A percentile compares a stretch with the other conserved stretches of the same genome.
These are phyloP conservation scores for Dynastes hyllus DNA, from an alignment of 2,888 invertebrate genomes.

Conservation along the genomic window DNA sequence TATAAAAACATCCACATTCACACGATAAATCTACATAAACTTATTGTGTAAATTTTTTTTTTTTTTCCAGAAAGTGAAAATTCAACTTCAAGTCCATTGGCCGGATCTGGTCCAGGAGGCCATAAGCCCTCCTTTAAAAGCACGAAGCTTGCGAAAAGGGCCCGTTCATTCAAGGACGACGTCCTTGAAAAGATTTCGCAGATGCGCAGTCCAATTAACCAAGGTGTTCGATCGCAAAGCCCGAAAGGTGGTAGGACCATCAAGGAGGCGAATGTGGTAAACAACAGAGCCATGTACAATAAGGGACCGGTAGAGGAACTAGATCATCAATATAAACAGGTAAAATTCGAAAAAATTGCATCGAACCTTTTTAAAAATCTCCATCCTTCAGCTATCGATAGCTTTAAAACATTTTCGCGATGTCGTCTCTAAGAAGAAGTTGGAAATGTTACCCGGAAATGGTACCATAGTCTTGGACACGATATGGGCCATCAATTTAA, in stretches of 20 bases:
- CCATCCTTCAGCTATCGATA: slow-evolving; percentile 76
- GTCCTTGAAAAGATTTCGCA: slow-evolving; percentile 91
- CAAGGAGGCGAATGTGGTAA: slow-evolving; percentile 44
- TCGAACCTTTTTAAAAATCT: neutral
- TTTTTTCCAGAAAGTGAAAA: slow-evolving; percentile 61
- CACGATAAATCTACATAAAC: no score
- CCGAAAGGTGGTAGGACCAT: slow-evolving; percentile 69
- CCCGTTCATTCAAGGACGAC: slow-evolving; percentile 94
- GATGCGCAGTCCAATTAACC: slow-evolving; percentile 85
- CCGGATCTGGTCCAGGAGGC: slow-evolving; percentile 75
- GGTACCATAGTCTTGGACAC: slow-evolving; percentile 95
- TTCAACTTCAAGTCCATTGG: slow-evolving; percentile 65
- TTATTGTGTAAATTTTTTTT: neutral
- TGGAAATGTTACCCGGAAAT: slow-evolving; percentile 95
- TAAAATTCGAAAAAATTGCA: slow-evolving; percentile 25
- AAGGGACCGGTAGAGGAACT: slow-evolving; percentile 64
- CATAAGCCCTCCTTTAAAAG: slow-evolving; percentile 86
- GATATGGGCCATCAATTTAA: slow-evolving; percentile 87
- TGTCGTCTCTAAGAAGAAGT: slow-evolving; percentile 92
- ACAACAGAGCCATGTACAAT: slow-evolving; percentile 37
- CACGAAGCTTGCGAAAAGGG: slow-evolving; percentile 89
- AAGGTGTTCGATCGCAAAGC: slow-evolving; percentile 67
- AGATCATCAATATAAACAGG: slow-evolving; percentile 59
- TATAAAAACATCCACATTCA: no score
- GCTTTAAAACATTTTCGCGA: slow-evolving; percentile 93